phyloP scores from a whole-genome alignment of 2,113 vertebrate genomes.

The Lepus timidus region DNA sequence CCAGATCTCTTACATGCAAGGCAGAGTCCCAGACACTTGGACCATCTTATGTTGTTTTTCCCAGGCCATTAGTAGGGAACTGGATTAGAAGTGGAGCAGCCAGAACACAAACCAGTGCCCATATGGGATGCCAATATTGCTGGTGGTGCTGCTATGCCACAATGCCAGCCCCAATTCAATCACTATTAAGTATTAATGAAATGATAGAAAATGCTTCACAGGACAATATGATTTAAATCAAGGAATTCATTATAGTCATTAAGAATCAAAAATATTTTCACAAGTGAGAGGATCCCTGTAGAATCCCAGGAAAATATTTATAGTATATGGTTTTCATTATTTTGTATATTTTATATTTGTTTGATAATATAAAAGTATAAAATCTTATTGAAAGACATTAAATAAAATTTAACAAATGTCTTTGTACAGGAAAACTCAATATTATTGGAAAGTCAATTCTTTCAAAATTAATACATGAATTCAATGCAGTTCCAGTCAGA shows the following conservation, averaged over 20 bases:
- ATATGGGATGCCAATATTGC: no score
- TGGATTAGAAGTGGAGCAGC: no score
- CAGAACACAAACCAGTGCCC: no score
- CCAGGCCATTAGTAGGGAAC: no score
- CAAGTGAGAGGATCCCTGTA: not conserved
- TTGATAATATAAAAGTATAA: not conserved
- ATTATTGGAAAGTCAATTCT: not conserved
- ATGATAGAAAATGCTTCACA: not conserved
- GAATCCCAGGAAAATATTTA: not conserved
- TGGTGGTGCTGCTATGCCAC: no score
- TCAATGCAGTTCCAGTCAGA: not conserved
- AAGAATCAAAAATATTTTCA: conserved; percentile 31
- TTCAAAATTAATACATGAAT: not conserved
- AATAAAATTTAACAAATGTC: not conserved
- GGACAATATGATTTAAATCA: conserved; percentile 40
- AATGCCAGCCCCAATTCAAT: not conserved
- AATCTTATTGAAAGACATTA: conserved; percentile 37
- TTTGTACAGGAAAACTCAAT: not conserved
- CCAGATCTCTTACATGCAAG: no score
- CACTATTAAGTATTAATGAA: conserved; percentile 52
- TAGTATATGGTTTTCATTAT: not conserved
- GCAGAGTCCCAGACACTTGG: no score
- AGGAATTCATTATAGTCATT: conserved; percentile 25
- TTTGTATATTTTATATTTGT: conserved; percentile 45
- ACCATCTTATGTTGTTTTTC: no score